These are phyloP conservation scores for Craniophora ligustri DNA, from an alignment of 2,888 invertebrate genomes.

Conservation along the genomic window DNA sequence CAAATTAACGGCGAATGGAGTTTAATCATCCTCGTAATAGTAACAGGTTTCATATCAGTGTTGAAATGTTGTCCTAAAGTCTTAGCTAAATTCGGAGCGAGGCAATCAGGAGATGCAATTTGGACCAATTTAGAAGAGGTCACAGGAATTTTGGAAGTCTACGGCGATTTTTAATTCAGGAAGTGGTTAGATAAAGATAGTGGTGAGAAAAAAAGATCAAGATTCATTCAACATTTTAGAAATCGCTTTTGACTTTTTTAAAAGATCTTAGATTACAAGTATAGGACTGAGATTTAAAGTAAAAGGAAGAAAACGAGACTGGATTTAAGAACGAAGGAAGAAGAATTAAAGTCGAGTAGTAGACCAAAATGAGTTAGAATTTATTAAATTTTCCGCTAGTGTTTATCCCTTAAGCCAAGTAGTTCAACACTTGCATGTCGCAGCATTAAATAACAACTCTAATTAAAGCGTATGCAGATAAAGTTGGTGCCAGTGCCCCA, in stretches of 20 bases:
- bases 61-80: constrained; percentile 9
- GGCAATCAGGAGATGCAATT: constrained; percentile 17
- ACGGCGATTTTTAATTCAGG: neutral
- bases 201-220: too few species aligned
- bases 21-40: constrained; percentile 32
- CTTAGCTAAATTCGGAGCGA: constrained; percentile 13
- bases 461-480: constrained; percentile 69
- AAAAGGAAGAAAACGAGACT: too few species aligned
- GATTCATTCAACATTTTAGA: too few species aligned
- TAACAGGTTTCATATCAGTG: constrained; percentile 40
- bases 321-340: too few species aligned
- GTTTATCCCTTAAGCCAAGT: constrained; percentile 40
- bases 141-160: constrained; percentile 6
- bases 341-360: too few species aligned
- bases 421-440: constrained; percentile 42
- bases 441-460: constrained; percentile 54
- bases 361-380: too few species aligned
- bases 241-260: too few species aligned
- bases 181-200: neutral
- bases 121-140: constrained; percentile 21
- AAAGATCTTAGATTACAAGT: too few species aligned
- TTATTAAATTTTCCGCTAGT: constrained; percentile 26
- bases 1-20: constrained; percentile 35
- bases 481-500: constrained; percentile 50
- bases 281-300: too few species aligned